Evolutionary conservation across 2,797 vertebrate species (phyloP).

Genomic region (Intellagama lesueurii): DNA sequence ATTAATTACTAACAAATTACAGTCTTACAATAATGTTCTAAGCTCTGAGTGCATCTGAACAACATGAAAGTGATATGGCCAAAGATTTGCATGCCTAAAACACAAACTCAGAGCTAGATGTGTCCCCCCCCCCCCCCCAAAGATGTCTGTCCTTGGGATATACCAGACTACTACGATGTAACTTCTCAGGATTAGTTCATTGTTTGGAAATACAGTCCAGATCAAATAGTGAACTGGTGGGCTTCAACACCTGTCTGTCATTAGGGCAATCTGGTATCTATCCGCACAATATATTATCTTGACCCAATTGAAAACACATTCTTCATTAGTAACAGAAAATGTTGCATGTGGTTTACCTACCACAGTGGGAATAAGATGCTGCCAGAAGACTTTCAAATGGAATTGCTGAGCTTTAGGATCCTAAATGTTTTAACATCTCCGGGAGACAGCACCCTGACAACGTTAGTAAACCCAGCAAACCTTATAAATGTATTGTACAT

Average conservation of each 20-base stretch:
- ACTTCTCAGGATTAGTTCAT: neutral
- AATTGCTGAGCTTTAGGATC: conserved; percentile 58
- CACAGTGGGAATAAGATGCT: neutral
- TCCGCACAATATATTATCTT: neutral
- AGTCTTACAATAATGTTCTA: neutral
- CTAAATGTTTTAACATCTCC: conserved; percentile 65
- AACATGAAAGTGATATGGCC: neutral
- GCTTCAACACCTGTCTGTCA: conserved; percentile 40
- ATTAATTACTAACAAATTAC: neutral
- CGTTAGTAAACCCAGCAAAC: conserved; percentile 50
- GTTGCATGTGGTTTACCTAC: conserved; percentile 57
- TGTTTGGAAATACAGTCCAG: conserved; percentile 48
- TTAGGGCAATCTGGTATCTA: conserved; percentile 11
- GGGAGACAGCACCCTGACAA: conserved; percentile 67
- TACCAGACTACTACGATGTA: conserved; percentile 25
- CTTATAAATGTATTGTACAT: conserved; percentile 64
- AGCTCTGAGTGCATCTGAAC: neutral
- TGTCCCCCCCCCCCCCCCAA: conserved; percentile 31
- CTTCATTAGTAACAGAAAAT: conserved; percentile 9
- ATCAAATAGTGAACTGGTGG: conserved; percentile 43
- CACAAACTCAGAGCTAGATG: neutral
- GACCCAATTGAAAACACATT: accelerated
- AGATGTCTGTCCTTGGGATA: conserved; percentile 12
- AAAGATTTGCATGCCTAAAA: conserved; percentile 23
- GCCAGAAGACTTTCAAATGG: conserved; percentile 47